Evolutionary conservation across 2,888 invertebrate species (phyloP).

Genomic region (Agrochola lychnidis): DNA sequence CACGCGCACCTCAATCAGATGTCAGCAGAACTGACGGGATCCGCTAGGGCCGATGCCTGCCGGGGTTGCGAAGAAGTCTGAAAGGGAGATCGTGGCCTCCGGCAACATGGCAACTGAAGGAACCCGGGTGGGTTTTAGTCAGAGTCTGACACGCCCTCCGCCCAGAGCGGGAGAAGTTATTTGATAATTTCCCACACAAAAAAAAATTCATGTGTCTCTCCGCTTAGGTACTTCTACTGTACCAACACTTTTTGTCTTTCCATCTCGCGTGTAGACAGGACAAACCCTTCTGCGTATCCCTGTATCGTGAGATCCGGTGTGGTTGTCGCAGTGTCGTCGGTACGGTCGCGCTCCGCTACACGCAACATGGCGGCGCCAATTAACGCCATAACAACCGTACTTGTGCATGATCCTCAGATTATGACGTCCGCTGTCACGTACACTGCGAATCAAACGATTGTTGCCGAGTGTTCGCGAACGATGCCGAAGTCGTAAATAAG

Average conservation of each 20-base stretch:
- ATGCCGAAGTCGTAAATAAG: slow-evolving; percentile 37
- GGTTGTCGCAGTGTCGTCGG: slow-evolving; percentile 50
- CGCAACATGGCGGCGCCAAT: slow-evolving; percentile 58
- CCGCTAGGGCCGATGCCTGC: too few species aligned
- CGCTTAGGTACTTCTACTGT: not conserved
- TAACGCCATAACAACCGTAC: slow-evolving; percentile 45
- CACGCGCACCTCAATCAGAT: too few species aligned
- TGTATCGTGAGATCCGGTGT: slow-evolving; percentile 15
- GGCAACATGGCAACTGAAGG: too few species aligned
- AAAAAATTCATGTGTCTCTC: not conserved
- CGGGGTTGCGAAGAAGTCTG: too few species aligned
- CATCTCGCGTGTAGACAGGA: not conserved
- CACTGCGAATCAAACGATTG: slow-evolving; percentile 25
- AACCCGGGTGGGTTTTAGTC: too few species aligned
- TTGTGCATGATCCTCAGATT: slow-evolving; percentile 56
- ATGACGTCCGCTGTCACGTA: slow-evolving; percentile 55
- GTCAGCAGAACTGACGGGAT: too few species aligned
- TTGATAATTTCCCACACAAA: too few species aligned
- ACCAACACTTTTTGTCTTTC: not conserved
- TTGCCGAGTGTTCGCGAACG: slow-evolving; percentile 13
- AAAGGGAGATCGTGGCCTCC: too few species aligned
- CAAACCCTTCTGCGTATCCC: slow-evolving; percentile 30
- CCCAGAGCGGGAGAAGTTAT: too few species aligned
- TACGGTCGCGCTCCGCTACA: slow-evolving; percentile 48
- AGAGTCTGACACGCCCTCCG: too few species aligned